Conservation (phyloP, 2,113 vertebrate species). For the Pteruthius melanotis region DNA sequence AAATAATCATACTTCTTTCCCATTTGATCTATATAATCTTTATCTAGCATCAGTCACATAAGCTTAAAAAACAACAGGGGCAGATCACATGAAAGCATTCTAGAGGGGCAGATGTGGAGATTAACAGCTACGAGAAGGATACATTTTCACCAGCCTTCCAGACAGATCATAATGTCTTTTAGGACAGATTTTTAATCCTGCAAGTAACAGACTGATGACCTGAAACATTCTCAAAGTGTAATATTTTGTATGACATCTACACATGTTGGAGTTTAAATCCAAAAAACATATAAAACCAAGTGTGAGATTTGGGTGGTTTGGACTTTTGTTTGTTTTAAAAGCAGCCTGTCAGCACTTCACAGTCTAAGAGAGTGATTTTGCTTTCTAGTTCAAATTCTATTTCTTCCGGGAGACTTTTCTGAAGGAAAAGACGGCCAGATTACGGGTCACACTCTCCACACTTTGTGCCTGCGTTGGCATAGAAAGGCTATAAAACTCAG, state of each 20-base stretch:
- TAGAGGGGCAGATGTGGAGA: slow-evolving; percentile 44
- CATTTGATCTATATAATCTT: slow-evolving; percentile 62
- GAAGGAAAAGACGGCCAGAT: background rate
- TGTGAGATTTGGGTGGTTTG: background rate
- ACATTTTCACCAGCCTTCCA: slow-evolving; percentile 36
- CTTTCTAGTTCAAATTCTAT: background rate
- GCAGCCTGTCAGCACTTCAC: slow-evolving; percentile 52
- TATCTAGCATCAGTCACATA: slow-evolving; percentile 52
- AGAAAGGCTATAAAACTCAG: background rate
- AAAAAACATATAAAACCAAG: slow-evolving; percentile 14
- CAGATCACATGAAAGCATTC: slow-evolving; percentile 61
- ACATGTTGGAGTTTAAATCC: background rate
- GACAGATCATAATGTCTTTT: slow-evolving; percentile 34
- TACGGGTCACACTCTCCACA: background rate
- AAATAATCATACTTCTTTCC: slow-evolving; percentile 39
- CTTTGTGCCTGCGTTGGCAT: background rate
- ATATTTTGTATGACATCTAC: background rate
- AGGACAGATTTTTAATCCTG: slow-evolving; percentile 38
- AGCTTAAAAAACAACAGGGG: slow-evolving; percentile 48
- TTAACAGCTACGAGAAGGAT: slow-evolving; percentile 44
- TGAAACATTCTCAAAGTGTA: background rate
- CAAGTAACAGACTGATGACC: slow-evolving; percentile 24
- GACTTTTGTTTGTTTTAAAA: slow-evolving; percentile 45
- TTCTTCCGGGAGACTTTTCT: background rate
- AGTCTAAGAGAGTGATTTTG: background rate